phyloP scores from a whole-genome alignment of 2,888 invertebrate species.

The Octodonta nipae region DNA sequence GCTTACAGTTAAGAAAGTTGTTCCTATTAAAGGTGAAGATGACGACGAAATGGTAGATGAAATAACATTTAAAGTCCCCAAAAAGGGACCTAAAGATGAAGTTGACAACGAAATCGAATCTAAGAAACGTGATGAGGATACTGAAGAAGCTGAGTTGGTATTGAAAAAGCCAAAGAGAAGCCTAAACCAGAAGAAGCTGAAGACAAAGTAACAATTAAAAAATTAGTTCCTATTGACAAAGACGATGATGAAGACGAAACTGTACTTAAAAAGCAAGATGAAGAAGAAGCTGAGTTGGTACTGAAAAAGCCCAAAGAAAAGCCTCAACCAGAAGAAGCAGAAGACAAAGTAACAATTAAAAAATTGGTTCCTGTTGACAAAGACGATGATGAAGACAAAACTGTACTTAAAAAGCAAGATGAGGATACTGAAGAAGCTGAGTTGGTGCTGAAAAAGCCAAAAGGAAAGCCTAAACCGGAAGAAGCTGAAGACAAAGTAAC shows the following conservation, averaged over 20 bases:
- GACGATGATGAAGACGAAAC: constrained; percentile 31
- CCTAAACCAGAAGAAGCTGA: constrained; percentile 19
- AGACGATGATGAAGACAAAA: constrained; percentile 42
- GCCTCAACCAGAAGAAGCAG: constrained; percentile 23
- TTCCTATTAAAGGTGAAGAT: constrained; percentile 44
- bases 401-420: constrained; percentile 22
- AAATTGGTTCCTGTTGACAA: constrained; percentile 33
- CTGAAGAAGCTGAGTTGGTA: constrained; percentile 20
- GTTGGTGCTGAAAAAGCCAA: constrained; percentile 17
- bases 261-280: constrained; percentile 12
- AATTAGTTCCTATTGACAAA: constrained; percentile 34
- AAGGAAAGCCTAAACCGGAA: constrained; percentile 20
- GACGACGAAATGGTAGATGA: constrained; percentile 39
- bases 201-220: constrained; percentile 23
- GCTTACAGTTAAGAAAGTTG: constrained; percentile 17
- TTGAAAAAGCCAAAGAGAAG: constrained; percentile 18
- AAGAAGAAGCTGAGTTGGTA: constrained; percentile 12
- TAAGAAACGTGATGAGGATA: constrained; percentile 14
- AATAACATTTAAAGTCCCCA: constrained; percentile 8
- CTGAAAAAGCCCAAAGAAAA: constrained; percentile 16
- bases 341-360: constrained; percentile 20
- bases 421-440: constrained; percentile 21
- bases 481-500: constrained; percentile 18
- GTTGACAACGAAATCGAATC: constrained; percentile 13
- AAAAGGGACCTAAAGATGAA: constrained; percentile 1